A percentile compares a stretch with the other conserved stretches of the same genome.
Evolutionary conservation across 2,113 vertebrate species (phyloP).

Genomic region (Emydura subglobosa): DNA sequence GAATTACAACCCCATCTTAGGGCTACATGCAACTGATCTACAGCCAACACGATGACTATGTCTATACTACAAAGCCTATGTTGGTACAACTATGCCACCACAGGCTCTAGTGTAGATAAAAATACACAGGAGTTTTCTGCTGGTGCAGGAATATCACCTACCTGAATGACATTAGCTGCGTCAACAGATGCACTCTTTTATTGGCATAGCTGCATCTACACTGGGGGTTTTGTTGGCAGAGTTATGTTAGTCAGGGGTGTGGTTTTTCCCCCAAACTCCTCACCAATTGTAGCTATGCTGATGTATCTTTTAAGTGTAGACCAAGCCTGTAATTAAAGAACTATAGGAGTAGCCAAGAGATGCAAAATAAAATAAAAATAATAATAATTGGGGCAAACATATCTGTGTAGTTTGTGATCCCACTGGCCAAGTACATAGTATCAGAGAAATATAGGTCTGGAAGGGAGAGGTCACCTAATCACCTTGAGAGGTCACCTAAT

Average conservation of each 20-base stretch:
- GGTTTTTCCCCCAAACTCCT: background rate
- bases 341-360: background rate
- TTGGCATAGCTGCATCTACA: background rate
- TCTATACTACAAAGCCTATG: background rate
- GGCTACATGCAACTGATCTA: conserved; percentile 3
- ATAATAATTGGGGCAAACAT: background rate
- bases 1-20: background rate
- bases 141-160: background rate
- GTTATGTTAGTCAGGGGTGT: background rate
- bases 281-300: background rate
- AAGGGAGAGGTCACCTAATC: background rate
- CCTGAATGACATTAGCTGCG: background rate
- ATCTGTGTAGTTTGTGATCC: background rate
- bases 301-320: background rate
- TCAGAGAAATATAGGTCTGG: background rate
- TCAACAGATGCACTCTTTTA: background rate
- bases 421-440: conserved; percentile 1
- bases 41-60: background rate
- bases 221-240: background rate
- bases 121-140: background rate
- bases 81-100: background rate
- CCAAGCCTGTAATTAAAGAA: background rate
- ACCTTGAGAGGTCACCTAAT: background rate
- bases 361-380: background rate
- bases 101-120: background rate